Base-by-base conservation (phyloP, 1,140 invertebrate species). In the Anagrus nilaparvatae region DNA sequence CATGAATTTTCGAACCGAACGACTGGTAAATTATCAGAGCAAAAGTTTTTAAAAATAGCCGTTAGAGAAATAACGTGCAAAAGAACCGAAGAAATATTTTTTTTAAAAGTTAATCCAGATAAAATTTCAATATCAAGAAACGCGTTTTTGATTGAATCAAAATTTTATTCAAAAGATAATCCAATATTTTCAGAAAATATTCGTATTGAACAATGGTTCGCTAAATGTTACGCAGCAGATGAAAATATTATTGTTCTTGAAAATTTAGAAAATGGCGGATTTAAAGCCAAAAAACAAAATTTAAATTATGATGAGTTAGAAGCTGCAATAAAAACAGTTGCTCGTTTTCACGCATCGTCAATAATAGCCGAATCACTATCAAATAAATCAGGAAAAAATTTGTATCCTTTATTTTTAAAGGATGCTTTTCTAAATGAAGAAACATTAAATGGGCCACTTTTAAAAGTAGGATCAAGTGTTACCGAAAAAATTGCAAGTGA, bases 331-430 rank as follows among this genome's bases (percentile, higher is more conserved):
- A n/a, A 5, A 4, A 17, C 16, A 12, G 5, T 37, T 2, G 41
- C 41, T 1, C 25, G 34, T 2, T 43, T 43, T 8, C 41, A 43
- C 20, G 41, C 41, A 2, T 9, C 14, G 5, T 43, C 41, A 5
- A 17, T 43, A 19, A 4, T 43, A 14, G 10, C 29, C 8, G 33
- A 36, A 12, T 3, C 3, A 9, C 12, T 17, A 24, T 10, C 5
- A 1, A 9, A 8, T 1, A 5, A 4, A 5, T 12, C 33, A 4
- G 16, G 36, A 6, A 7, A 6, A 9, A 3, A 30, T 2, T 9
- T 31, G 7, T 43, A 27, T n/a, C 25, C 41, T n/a, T n/a, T n/a
- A 1, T 5, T 19, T 10, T 43, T 43, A 4, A 12, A 23, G 17
- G 25, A 36, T 6, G 37, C 29, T 13, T 6, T 30, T 5, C 24